Evolutionary conservation across 2,797 vertebrate species (phyloP).

Genomic region (Eospalax fontanierii): DNA sequence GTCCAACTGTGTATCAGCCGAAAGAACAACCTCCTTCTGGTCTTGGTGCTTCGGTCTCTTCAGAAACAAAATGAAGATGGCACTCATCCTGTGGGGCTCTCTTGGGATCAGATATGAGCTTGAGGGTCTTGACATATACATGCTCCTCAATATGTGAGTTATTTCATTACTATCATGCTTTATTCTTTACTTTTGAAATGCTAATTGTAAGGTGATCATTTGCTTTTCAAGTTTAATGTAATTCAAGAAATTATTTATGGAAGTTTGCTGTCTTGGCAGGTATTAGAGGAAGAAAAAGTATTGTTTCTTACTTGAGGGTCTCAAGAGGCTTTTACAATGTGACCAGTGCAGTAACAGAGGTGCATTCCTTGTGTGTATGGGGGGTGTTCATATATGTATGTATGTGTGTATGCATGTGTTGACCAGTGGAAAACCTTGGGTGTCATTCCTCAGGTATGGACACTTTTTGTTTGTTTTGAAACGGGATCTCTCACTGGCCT

Average conservation of each 20-base stretch:
- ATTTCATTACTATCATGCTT: background rate
- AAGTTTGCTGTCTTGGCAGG: background rate
- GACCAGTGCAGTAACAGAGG: background rate
- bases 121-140: background rate
- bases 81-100: background rate
- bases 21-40: background rate
- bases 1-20: background rate
- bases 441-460: background rate
- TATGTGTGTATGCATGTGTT: background rate
- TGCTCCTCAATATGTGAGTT: background rate
- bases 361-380: background rate
- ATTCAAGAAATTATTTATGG: slow-evolving; percentile 55
- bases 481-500: background rate
- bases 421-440: background rate
- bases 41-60: background rate
- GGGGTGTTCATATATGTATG: background rate
- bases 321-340: background rate
- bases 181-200: slow-evolving; percentile 40
- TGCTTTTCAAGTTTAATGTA: slow-evolving; percentile 52
- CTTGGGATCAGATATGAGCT: no score
- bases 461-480: background rate
- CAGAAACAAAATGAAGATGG: background rate
- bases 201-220: slow-evolving; percentile 9
- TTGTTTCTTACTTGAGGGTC: background rate
- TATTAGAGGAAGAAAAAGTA: background rate